Conservation (phyloP, 2,888 invertebrate species). For the Chirona hameri region DNA sequence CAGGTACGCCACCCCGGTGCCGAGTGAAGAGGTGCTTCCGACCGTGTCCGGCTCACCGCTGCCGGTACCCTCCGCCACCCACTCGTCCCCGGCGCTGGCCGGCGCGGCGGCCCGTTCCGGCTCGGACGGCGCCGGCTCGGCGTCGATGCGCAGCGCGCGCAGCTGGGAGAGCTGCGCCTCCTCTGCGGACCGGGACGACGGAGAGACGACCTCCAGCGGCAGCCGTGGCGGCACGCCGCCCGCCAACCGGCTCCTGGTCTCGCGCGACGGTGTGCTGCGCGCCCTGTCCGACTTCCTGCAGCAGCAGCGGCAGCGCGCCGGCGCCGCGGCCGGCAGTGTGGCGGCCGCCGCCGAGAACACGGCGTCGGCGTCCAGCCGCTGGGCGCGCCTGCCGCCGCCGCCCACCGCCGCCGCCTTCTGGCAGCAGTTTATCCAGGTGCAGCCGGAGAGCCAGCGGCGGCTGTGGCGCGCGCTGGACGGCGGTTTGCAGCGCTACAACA, state of each 20-base stretch:
- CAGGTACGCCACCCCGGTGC: background rate
- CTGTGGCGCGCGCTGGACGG: background rate
- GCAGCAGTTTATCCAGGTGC: background rate
- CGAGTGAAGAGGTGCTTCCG: background rate
- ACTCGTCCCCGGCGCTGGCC: background rate
- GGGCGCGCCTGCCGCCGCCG: slow-evolving; percentile 13
- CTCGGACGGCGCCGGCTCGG: background rate
- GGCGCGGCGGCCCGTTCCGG: background rate
- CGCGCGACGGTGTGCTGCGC: slow-evolving; percentile 39
- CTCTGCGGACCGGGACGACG: slow-evolving; percentile 51
- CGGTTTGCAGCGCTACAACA: slow-evolving; percentile 12
- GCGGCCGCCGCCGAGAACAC: background rate
- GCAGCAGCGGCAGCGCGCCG: background rate
- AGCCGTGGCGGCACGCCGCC: background rate
- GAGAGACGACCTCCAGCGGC: background rate
- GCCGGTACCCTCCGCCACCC: background rate
- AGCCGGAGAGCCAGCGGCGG: slow-evolving; percentile 7
- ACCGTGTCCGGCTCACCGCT: background rate
- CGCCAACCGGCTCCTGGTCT: background rate
- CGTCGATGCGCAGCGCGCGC: background rate
- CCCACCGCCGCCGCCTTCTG: background rate
- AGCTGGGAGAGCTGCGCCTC: background rate
- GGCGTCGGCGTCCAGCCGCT: background rate
- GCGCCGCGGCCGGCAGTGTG: background rate
- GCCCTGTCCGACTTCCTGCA: slow-evolving; percentile 38